phyloP scores from a whole-genome alignment of 2,113 vertebrate species.

The Salminus brasiliensis region DNA sequence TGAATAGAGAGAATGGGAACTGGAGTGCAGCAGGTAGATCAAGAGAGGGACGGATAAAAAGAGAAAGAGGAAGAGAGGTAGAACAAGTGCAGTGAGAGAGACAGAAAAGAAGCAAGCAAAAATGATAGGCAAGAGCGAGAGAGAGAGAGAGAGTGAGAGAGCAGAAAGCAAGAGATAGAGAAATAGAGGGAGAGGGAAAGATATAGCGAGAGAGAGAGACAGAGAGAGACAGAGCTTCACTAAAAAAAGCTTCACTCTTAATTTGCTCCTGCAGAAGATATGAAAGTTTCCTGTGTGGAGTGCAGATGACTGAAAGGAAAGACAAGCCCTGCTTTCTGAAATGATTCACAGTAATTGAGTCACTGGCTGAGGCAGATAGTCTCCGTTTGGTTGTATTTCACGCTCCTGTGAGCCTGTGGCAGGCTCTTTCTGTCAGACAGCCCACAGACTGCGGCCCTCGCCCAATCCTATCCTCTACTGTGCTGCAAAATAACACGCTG shows the following conservation, averaged over 20 bases:
- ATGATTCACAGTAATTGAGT: slow-evolving; percentile 51
- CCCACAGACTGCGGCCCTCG: slow-evolving; percentile 33
- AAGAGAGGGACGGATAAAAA: not conserved
- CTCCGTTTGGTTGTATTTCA: slow-evolving; percentile 50
- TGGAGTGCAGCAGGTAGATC: not conserved
- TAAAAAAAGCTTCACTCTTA: slow-evolving; percentile 30
- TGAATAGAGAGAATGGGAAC: too few relatives aligned
- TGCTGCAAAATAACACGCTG: slow-evolving; percentile 50
- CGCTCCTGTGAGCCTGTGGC: slow-evolving; percentile 45
- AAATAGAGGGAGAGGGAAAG: too few relatives aligned
- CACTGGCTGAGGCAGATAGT: slow-evolving; percentile 49
- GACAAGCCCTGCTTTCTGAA: slow-evolving; percentile 40
- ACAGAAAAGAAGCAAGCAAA: too few relatives aligned
- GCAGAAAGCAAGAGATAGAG: too few relatives aligned
- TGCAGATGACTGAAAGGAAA: slow-evolving; percentile 27
- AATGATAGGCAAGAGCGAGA: too few relatives aligned
- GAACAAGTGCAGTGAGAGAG: too few relatives aligned
- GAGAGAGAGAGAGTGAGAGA: too few relatives aligned
- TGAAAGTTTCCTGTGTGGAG: slow-evolving; percentile 32
- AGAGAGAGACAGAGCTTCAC: slow-evolving; percentile 15
- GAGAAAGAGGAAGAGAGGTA: not conserved
- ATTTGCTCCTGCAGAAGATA: slow-evolving; percentile 18
- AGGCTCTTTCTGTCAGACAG: slow-evolving; percentile 46
- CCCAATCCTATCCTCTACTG: slow-evolving; percentile 45
- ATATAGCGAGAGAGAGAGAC: not conserved